Conservation (phyloP, 2,888 invertebrate species). For the Adela reaumurella region DNA sequence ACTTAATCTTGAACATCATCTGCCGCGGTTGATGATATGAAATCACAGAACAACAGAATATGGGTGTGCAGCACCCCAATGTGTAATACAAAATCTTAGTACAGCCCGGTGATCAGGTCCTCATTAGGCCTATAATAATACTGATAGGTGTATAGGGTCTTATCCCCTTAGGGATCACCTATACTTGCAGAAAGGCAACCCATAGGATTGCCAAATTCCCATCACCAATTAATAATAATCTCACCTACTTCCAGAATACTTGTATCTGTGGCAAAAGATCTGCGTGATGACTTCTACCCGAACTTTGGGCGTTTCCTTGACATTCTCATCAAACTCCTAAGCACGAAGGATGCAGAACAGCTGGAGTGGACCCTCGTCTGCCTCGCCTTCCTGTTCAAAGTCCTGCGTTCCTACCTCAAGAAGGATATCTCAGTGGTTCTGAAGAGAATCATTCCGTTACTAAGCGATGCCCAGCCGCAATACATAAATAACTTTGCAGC, state of each 20-base stretch:
- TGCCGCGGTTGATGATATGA: too few relatives aligned
- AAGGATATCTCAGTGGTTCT: slow-evolving; percentile 74
- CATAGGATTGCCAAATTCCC: too few relatives aligned
- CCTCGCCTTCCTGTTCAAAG: slow-evolving; percentile 88
- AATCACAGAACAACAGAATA: too few relatives aligned
- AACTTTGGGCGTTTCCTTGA: slow-evolving; percentile 75
- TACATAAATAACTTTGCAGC: slow-evolving; percentile 93
- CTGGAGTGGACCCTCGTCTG: slow-evolving; percentile 84
- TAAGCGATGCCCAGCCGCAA: slow-evolving; percentile 72
- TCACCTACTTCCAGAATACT: slow-evolving; percentile 66
- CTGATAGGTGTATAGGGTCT: too few relatives aligned
- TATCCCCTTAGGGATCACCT: too few relatives aligned
- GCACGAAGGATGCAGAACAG: slow-evolving; percentile 76
- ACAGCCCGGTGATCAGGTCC: too few relatives aligned
- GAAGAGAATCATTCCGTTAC: slow-evolving; percentile 67
- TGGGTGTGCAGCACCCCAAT: too few relatives aligned
- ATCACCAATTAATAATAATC: too few relatives aligned
- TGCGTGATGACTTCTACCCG: slow-evolving; percentile 85
- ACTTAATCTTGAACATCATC: too few relatives aligned
- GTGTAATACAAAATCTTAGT: too few relatives aligned
- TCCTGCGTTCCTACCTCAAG: slow-evolving; percentile 77
- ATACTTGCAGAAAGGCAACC: too few relatives aligned
- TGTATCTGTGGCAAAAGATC: slow-evolving; percentile 81
- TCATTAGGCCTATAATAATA: too few relatives aligned
- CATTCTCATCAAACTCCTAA: slow-evolving; percentile 65